Evolutionary conservation across 2,113 vertebrate species (phyloP), one percentile per base, ranked within the genome.

Genomic region (Tachuris rubrigastra): DNA sequence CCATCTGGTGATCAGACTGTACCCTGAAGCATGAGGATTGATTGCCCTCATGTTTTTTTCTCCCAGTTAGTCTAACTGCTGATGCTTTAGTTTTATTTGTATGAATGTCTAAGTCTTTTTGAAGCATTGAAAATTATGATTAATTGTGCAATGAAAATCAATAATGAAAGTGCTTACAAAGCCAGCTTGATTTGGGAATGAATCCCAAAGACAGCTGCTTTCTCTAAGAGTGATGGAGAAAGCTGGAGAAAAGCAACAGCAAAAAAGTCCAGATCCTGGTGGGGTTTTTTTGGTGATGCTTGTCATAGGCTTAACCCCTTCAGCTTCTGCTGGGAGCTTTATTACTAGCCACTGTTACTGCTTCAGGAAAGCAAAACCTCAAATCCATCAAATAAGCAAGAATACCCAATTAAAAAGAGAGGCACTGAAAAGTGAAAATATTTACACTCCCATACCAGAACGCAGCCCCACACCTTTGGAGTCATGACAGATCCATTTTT

Each of bases 81-180:
- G 95, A 93, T 87, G 56, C 56, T 90, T 94, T 93, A 92, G 74
- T 96, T 93, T 95, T 94, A 94, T 92, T 92, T 46, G 10, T 87
- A 21, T 83, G 49, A 89, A 63, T 37, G 37, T 67, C 76, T 94
- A 93, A 96, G 93, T 73, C 76, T 90, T 92, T 92, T 72, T 85
- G 76, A 95, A 92, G 90, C 88, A 55, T 69, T 90, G 79, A 95
- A 96, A 96, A 96, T 97, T 49, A 96, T 94, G 93, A 96, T 92
- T 91, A 97, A 95, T 95, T 92, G 88, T 95, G 93, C 88, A 81
- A 59, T 84, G 83, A 82, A 96, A 95, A 96, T 94, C 93, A 96
- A 88, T 96, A 88, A 84, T 92, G 76, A 76, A 87, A 96, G 41
- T 78, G 93, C 92, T 96, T 95, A 93, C 95, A 93, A 93, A 96